Evolutionary conservation across 2,888 invertebrate genomes (phyloP).

Genomic region (Troides helena): DNA sequence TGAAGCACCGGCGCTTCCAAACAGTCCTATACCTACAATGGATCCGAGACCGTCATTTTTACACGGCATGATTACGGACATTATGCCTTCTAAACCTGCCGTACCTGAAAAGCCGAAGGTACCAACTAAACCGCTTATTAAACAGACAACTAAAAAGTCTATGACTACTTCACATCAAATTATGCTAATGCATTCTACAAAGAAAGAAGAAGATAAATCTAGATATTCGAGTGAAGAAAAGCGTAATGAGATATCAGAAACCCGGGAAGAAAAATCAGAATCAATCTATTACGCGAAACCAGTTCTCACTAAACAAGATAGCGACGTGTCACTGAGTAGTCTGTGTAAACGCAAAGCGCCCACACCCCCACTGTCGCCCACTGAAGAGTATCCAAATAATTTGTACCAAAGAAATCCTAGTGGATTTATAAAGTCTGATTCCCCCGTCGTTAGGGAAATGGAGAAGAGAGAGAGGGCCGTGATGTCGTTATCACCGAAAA

Average conservation of each 20-base stretch:
- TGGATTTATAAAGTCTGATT: slow-evolving; percentile 80
- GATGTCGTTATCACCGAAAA: slow-evolving; percentile 51
- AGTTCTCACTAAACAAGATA: slow-evolving; percentile 79
- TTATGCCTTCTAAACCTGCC: slow-evolving; percentile 79
- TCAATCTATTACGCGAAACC: slow-evolving; percentile 71
- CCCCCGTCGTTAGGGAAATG: slow-evolving; percentile 86
- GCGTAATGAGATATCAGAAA: slow-evolving; percentile 63
- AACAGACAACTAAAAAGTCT: slow-evolving; percentile 69
- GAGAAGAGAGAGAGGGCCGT: slow-evolving; percentile 86
- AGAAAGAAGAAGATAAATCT: slow-evolving; percentile 60
- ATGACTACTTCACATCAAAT: slow-evolving; percentile 62
- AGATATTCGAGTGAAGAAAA: slow-evolving; percentile 58
- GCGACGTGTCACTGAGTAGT: slow-evolving; percentile 76
- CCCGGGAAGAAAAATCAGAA: slow-evolving; percentile 64
- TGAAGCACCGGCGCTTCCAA: slow-evolving; percentile 85
- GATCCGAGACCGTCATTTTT: slow-evolving; percentile 85
- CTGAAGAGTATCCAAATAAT: slow-evolving; percentile 73
- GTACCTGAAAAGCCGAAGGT: slow-evolving; percentile 86
- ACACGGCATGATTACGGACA: slow-evolving; percentile 81
- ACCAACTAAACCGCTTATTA: slow-evolving; percentile 80
- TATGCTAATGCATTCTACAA: slow-evolving; percentile 75
- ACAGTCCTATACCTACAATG: slow-evolving; percentile 83
- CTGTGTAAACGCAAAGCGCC: slow-evolving; percentile 88
- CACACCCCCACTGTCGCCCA: slow-evolving; percentile 82
- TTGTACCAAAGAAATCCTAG: slow-evolving; percentile 82